These are phyloP conservation scores for Lacanobia wlatinum DNA, from an alignment of 2,888 invertebrate species.

Conservation along the genomic window DNA sequence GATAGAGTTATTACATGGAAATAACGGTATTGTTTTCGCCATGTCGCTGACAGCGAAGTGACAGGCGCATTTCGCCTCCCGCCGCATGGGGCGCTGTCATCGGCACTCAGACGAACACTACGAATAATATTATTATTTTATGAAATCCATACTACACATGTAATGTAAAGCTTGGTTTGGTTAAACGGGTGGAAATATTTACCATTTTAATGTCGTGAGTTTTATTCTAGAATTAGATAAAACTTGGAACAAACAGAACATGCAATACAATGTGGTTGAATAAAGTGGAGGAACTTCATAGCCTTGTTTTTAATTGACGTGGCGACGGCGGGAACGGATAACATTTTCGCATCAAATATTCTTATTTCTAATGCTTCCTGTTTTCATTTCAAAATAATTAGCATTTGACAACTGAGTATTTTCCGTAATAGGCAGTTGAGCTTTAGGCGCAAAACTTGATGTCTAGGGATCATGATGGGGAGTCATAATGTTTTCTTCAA, in stretches of 20 bases:
- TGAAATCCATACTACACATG: conserved; percentile 63
- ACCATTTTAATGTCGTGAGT: neutral
- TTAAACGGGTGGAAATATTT: conserved; percentile 25
- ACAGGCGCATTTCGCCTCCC: conserved; percentile 81
- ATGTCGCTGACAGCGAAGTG: conserved; percentile 78
- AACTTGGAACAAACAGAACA: conserved; percentile 10
- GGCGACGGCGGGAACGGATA: neutral
- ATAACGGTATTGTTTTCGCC: conserved; percentile 84
- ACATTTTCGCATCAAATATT: conserved; percentile 3
- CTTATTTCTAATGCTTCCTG: neutral
- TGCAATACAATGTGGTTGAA: neutral
- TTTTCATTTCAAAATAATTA: neutral
- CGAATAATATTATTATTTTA: conserved; percentile 71
- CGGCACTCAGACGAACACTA: conserved; percentile 79
- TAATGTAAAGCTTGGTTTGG: conserved; percentile 45
- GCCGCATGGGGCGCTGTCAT: conserved; percentile 84
- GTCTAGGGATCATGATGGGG: too few species aligned
- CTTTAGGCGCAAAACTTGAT: neutral
- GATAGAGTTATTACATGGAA: conserved; percentile 84
- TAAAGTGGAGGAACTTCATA: conserved; percentile 13
- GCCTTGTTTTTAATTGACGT: conserved; percentile 27
- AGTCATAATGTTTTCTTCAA: too few species aligned
- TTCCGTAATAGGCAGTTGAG: neutral
- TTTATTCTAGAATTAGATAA: conserved; percentile 14
- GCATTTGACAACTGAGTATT: neutral